Percentiles rank a stretch among this genome's conserved stretches.
phyloP scores from a whole-genome alignment of 2,113 vertebrate species.

The Misgurnus anguillicaudatus region DNA sequence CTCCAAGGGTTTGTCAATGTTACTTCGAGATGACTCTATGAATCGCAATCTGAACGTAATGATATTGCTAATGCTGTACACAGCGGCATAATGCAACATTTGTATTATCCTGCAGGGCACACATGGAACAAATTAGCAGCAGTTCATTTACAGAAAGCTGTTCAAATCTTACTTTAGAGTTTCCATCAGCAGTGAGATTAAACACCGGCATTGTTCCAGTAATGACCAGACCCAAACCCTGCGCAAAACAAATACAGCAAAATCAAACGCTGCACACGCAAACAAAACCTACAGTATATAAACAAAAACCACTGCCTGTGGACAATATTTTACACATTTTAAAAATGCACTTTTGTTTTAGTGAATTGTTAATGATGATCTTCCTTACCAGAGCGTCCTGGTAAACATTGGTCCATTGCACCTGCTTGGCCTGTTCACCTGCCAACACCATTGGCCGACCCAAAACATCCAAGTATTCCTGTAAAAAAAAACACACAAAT shows the following conservation, averaged over 20 bases:
- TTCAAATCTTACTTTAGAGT: constrained; percentile 75
- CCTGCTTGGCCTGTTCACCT: constrained; percentile 89
- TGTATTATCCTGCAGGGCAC: background rate
- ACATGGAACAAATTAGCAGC: background rate
- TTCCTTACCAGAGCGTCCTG: constrained; percentile 92
- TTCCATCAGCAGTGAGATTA: constrained; percentile 87
- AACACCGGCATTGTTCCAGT: constrained; percentile 96
- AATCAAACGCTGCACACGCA: background rate
- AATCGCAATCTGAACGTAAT: constrained; percentile 6
- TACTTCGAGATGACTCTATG: constrained; percentile 15
- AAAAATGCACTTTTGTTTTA: background rate
- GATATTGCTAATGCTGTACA: constrained; percentile 4
- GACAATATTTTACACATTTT: too few relatives aligned
- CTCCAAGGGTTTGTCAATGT: constrained; percentile 30
- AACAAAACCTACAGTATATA: background rate
- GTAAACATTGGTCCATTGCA: constrained; percentile 98
- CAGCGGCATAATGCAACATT: background rate
- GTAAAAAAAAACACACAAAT: constrained; percentile 37
- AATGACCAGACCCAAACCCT: constrained; percentile 96
- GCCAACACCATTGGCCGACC: constrained; percentile 97
- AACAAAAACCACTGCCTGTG: too few relatives aligned
- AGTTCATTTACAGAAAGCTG: constrained; percentile 15
- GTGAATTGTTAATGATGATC: background rate
- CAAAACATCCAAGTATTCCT: constrained; percentile 97
- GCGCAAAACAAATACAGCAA: constrained; percentile 22